A percentile compares a stretch with the other conserved stretches of the same genome.
Evolutionary conservation across 2,113 vertebrate genomes (phyloP).

Genomic region (Anhinga rufa): DNA sequence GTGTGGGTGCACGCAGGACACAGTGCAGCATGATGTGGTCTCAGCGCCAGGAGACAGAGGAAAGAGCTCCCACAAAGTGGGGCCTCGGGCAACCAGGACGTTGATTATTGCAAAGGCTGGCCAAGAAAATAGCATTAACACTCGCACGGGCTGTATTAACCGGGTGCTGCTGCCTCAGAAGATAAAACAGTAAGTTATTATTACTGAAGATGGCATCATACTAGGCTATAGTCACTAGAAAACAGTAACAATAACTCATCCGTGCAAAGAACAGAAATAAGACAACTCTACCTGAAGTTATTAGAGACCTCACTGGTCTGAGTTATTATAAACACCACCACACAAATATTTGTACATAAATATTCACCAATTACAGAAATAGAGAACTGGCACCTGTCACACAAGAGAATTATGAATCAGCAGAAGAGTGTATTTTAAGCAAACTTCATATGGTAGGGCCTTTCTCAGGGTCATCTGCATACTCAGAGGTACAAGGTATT

Average conservation of each 20-base stretch:
- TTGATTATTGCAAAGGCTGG: background rate
- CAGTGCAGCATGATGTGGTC: background rate
- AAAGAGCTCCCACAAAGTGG: background rate
- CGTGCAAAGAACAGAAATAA: background rate
- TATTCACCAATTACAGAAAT: background rate
- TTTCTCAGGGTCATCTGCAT: background rate
- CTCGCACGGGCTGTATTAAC: background rate
- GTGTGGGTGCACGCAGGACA: background rate
- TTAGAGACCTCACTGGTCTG: background rate
- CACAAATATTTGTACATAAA: background rate
- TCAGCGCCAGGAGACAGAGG: background rate
- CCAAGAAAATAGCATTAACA: background rate
- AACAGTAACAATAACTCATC: background rate
- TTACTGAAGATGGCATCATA: background rate
- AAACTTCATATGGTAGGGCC: background rate
- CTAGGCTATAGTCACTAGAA: background rate
- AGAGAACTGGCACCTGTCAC: background rate
- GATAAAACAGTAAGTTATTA: background rate
- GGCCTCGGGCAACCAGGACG: background rate
- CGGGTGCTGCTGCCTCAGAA: background rate
- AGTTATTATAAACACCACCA: background rate
- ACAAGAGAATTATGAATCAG: background rate
- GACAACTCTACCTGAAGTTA: background rate
- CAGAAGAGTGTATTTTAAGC: background rate
- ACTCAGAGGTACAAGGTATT: background rate